Conservation (phyloP, 1,140 invertebrate species). For the Capitella teleta region DNA sequence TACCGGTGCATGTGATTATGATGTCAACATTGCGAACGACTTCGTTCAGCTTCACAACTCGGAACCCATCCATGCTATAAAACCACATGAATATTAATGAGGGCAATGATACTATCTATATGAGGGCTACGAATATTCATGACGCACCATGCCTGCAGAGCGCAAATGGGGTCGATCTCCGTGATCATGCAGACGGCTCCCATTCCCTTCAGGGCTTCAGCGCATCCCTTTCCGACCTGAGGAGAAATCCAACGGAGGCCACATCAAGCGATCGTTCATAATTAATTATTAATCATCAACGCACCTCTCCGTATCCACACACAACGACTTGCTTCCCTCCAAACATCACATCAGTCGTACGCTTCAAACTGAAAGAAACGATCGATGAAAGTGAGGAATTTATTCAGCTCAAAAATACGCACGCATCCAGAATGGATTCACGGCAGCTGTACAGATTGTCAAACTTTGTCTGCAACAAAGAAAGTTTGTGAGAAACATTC, state of each 20-base stretch:
- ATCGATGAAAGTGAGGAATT: too few species aligned
- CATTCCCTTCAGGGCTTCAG: constrained; percentile 84
- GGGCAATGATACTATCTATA: too few species aligned
- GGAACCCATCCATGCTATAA: constrained; percentile 88
- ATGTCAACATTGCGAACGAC: constrained; percentile 89
- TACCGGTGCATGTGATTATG: constrained; percentile 83
- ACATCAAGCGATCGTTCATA: not conserved
- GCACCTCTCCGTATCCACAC: constrained; percentile 84
- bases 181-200: constrained; percentile 91
- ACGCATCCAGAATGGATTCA: constrained; percentile 81
- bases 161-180: constrained; percentile 97
- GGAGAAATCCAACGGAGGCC: not conserved
- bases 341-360: constrained; percentile 96
- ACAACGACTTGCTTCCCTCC: constrained; percentile 93
- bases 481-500: not conserved
- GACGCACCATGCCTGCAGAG: constrained; percentile 82
- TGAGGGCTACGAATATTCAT: too few species aligned
- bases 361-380: constrained; percentile 61
- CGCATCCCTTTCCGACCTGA: constrained; percentile 89
- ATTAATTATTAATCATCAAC: too few species aligned
- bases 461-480: constrained; percentile 69
- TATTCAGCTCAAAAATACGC: too few species aligned
- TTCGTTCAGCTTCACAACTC: constrained; percentile 85
- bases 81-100: too few species aligned
- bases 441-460: constrained; percentile 90